These are phyloP conservation scores for Araneus ventricosus DNA, from an alignment of 1,140 invertebrate species.

Conservation along the genomic window DNA sequence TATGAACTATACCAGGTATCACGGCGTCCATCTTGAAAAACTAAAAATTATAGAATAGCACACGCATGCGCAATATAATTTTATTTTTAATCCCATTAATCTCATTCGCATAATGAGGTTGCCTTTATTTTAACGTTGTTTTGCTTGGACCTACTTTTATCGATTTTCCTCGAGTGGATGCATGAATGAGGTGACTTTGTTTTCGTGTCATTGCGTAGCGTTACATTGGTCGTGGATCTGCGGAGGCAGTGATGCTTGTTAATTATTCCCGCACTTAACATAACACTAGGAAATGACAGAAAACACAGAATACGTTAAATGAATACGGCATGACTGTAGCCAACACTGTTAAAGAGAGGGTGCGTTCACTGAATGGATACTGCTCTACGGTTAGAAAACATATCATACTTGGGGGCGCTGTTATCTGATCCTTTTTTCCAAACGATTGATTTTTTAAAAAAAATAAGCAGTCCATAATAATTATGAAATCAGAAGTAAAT, in stretches of 20 bases:
- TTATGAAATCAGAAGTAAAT: not conserved
- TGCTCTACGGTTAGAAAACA: not conserved
- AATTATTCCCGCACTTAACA: slow-evolving; percentile 2
- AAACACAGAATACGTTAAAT: slow-evolving; percentile 2
- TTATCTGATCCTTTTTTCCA: not conserved
- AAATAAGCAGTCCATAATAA: not conserved
- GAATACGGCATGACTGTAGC: not conserved
- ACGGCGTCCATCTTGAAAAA: slow-evolving; percentile 75
- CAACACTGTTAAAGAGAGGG: not conserved
- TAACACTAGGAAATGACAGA: slow-evolving; percentile 40
- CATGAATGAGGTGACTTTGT: slow-evolving; percentile 29
- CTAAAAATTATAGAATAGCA: slow-evolving; percentile 75
- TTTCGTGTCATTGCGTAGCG: slow-evolving; percentile 60
- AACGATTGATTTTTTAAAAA: not conserved
- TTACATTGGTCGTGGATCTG: not conserved
- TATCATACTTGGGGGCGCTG: not conserved
- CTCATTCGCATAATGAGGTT: slow-evolving; percentile 76
- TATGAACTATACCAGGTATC: slow-evolving; percentile 70
- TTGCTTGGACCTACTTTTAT: slow-evolving; percentile 73
- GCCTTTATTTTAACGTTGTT: slow-evolving; percentile 74
- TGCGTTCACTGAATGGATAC: not conserved
- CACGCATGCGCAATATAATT: slow-evolving; percentile 76
- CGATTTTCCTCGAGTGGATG: slow-evolving; percentile 67
- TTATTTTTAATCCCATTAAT: slow-evolving; percentile 76
- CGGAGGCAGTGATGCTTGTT: not conserved